Conservation (phyloP, 2,113 vertebrate genomes). For the Grammomys surdaster region DNA sequence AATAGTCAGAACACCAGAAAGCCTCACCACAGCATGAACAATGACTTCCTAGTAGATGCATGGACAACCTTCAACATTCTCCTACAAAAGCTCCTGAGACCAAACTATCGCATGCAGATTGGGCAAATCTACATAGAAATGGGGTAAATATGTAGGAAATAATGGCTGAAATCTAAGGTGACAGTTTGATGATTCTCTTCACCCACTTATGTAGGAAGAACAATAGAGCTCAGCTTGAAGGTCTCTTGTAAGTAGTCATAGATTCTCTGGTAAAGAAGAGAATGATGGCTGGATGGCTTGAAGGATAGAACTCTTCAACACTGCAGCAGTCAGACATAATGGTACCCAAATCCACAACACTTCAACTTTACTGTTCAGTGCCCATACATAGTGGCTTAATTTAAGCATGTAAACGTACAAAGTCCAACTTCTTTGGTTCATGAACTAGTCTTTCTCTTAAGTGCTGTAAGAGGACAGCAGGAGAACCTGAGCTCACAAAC, state of each 20-base stretch:
- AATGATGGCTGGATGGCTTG: too few species aligned
- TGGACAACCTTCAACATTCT: neutral
- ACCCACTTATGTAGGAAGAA: neutral
- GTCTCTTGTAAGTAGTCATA: neutral
- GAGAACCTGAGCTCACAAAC: neutral
- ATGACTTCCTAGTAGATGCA: neutral
- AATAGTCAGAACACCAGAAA: neutral
- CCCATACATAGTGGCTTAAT: neutral
- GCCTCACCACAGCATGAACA: neutral
- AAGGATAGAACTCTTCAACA: too few species aligned
- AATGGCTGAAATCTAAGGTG: too few species aligned
- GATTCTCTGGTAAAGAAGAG: neutral
- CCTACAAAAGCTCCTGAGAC: neutral
- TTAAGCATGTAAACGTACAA: neutral
- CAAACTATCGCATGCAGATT: too few species aligned
- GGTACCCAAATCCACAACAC: rapidly evolving
- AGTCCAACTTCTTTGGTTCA: neutral
- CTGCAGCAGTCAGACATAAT: neutral
- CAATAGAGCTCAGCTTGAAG: neutral
- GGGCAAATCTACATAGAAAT: neutral
- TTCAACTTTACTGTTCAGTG: too few species aligned
- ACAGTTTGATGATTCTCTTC: neutral
- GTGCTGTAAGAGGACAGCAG: neutral
- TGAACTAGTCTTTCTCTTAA: neutral
- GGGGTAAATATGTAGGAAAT: neutral